Percentiles rank a stretch among this genome's conserved stretches.
These are phyloP conservation scores for Lycodopsis pacificus DNA, from an alignment of 2,797 vertebrate genomes.

Conservation along the genomic window DNA sequence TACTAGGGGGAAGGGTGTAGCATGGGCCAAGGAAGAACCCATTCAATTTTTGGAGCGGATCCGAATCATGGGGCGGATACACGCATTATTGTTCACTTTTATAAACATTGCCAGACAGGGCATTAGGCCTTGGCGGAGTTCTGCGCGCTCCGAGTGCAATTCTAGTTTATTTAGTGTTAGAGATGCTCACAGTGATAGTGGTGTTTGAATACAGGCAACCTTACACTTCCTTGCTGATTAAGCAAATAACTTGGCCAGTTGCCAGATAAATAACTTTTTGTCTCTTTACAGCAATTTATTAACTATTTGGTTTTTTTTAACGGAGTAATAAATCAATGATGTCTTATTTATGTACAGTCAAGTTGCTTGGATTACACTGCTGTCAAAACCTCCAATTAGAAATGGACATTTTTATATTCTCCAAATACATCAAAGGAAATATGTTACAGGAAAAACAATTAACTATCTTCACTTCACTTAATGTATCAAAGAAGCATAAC, in stretches of 20 bases:
- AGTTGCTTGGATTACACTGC: not conserved
- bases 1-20: not conserved
- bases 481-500: not conserved
- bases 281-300: slow-evolving; percentile 49
- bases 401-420: not conserved
- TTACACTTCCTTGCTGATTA: not conserved
- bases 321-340: slow-evolving; percentile 37
- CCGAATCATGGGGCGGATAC: no score
- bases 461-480: not conserved
- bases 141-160: no score
- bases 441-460: not conserved
- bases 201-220: not conserved
- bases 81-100: no score
- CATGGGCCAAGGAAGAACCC: no score
- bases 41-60: no score
- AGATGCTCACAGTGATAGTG: not conserved
- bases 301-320: slow-evolving; percentile 25
- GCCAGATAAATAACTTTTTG: not conserved
- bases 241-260: slow-evolving; percentile 7
- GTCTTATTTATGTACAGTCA: slow-evolving; percentile 19
- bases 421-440: not conserved
- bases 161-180: not conserved
- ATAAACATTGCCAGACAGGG: not conserved
- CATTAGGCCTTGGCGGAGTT: not conserved
- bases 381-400: not conserved